Evolutionary conservation across 1,140 invertebrate genomes (phyloP).

Genomic region (Drosophila miranda): DNA sequence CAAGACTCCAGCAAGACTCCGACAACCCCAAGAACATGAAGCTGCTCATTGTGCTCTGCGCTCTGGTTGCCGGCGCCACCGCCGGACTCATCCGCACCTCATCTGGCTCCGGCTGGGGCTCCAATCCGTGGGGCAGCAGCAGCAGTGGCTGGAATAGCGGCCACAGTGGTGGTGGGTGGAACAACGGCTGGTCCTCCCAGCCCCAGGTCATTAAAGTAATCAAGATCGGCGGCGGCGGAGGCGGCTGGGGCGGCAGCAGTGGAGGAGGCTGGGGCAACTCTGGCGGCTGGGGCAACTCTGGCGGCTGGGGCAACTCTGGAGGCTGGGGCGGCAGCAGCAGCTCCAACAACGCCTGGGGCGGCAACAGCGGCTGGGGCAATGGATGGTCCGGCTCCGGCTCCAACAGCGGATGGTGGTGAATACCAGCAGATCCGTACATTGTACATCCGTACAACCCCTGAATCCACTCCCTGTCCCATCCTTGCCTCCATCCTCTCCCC

Average conservation of each 20-base stretch:
- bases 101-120: constrained; percentile 34
- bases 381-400: constrained; percentile 53
- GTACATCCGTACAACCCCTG: too few species aligned
- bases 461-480: neutral
- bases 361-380: constrained; percentile 27
- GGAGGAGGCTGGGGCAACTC: constrained; percentile 28
- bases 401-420: constrained; percentile 46
- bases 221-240: constrained; percentile 41
- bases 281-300: constrained; percentile 8
- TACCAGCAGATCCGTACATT: neutral
- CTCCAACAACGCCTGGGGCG: constrained; percentile 36
- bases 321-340: constrained; percentile 16
- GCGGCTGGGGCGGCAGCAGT: constrained; percentile 19
- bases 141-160: constrained; percentile 25
- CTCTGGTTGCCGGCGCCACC: constrained; percentile 59
- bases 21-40: constrained; percentile 51
- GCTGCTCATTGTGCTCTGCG: constrained; percentile 62
- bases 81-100: constrained; percentile 60
- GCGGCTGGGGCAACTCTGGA: neutral
- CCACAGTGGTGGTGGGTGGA: constrained; percentile 37
- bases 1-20: neutral
- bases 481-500: neutral
- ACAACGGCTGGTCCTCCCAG: constrained; percentile 47
- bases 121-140: constrained; percentile 45
- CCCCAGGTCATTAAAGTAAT: constrained; percentile 55